A percentile compares a stretch with the other conserved stretches of the same genome.
phyloP scores from a whole-genome alignment of 2,113 vertebrate genomes.

The Martes martes region DNA sequence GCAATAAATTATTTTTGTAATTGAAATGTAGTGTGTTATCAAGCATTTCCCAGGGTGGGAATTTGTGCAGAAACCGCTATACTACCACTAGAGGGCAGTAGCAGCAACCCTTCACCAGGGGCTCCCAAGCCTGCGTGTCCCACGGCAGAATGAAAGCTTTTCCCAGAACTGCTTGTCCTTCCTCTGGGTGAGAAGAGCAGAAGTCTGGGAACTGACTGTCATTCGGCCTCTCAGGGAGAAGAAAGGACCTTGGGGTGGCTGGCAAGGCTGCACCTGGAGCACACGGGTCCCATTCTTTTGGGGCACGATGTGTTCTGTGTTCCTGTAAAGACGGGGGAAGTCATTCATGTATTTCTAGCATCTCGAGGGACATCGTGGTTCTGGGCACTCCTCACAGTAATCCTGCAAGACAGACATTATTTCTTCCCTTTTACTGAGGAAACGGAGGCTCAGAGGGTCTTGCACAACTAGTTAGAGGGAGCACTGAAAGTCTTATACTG shows the following conservation, averaged over 20 bases:
- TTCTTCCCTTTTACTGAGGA: not conserved
- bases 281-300: not conserved
- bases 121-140: accelerated
- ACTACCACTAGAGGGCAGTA: conserved; percentile 52
- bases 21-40: not conserved
- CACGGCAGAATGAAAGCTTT: not conserved
- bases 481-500: not conserved
- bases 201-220: not conserved
- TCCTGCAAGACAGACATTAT: not conserved
- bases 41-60: not conserved
- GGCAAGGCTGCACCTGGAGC: not conserved
- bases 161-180: not conserved
- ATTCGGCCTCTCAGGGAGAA: not conserved
- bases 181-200: not conserved
- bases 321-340: not conserved
- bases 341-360: not conserved
- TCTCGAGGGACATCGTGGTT: not conserved
- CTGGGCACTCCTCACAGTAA: not conserved
- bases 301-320: not conserved
- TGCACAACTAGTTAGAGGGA: not conserved
- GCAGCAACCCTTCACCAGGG: not conserved
- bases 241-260: not conserved
- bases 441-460: not conserved
- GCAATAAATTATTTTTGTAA: not conserved
- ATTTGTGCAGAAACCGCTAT: not conserved